Percentiles rank a stretch among this genome's conserved stretches.
Evolutionary conservation across 2,113 vertebrate genomes (phyloP).

Genomic region (Scolopax mira): DNA sequence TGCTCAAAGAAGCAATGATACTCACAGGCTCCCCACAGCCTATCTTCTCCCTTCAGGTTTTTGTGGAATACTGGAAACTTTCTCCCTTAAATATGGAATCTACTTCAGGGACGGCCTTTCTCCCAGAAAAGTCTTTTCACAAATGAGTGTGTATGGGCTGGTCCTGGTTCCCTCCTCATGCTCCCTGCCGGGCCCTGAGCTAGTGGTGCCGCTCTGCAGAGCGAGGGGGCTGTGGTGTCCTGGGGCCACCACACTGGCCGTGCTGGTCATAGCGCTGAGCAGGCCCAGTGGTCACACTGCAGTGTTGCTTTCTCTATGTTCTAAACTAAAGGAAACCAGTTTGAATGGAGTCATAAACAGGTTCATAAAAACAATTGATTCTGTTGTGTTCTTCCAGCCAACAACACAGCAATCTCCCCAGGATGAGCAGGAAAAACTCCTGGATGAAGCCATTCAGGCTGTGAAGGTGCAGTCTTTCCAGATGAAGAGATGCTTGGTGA

Average conservation of each 20-base stretch:
- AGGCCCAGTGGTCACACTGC: not conserved
- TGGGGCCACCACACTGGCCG: too few species aligned
- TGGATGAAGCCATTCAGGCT: constrained; percentile 97
- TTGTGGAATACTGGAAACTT: not conserved
- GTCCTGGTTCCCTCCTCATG: too few species aligned
- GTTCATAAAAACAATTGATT: not conserved
- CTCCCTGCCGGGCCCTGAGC: too few species aligned
- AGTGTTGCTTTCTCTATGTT: not conserved
- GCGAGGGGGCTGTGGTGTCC: too few species aligned
- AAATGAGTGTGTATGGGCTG: too few species aligned
- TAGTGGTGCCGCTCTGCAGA: too few species aligned
- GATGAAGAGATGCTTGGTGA: constrained; percentile 98
- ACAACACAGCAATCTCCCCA: constrained; percentile 96
- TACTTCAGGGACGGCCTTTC: too few species aligned
- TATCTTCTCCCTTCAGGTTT: not conserved
- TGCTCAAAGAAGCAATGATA: not conserved
- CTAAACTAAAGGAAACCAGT: not conserved
- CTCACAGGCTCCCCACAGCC: not conserved
- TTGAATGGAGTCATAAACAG: not conserved
- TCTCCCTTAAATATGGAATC: accelerated
- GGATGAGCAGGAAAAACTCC: constrained; percentile 97
- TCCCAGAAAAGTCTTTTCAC: too few species aligned
- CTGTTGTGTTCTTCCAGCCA: constrained; percentile 72
- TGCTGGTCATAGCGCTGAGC: too few species aligned
- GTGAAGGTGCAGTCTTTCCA: constrained; percentile 99